Evolutionary conservation across 2,113 vertebrate genomes (phyloP).

Genomic region (Ondatra zibethicus): DNA sequence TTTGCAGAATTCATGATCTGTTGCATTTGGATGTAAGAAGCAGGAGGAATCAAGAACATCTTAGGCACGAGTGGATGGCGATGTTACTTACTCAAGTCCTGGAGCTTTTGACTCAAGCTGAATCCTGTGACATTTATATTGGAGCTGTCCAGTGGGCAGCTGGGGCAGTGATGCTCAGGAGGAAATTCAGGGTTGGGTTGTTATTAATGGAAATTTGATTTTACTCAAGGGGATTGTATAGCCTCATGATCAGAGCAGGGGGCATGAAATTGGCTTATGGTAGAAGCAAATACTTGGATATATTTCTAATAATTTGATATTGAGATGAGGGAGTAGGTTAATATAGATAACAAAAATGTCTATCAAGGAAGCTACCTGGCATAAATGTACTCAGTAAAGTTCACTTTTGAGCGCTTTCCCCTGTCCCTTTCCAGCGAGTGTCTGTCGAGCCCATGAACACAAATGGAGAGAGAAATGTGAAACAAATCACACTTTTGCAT

Average conservation of each 20-base stretch:
- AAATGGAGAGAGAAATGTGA: not conserved
- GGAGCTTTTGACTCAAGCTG: not conserved
- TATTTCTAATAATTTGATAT: constrained; percentile 42
- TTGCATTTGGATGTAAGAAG: not conserved
- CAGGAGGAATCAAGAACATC: not conserved
- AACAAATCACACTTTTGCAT: constrained; percentile 5
- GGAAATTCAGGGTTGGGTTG: not conserved
- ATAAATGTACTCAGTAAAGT: not conserved
- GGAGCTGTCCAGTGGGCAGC: not conserved
- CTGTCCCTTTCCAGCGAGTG: not conserved
- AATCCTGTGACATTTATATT: not conserved
- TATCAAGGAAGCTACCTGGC: not conserved
- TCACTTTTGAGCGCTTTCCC: not conserved
- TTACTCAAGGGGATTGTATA: constrained; percentile 45
- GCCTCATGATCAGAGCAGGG: not conserved
- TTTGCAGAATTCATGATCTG: not conserved
- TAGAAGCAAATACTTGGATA: constrained; percentile 15
- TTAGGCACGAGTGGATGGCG: not conserved
- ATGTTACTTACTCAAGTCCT: not conserved
- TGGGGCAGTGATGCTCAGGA: not conserved
- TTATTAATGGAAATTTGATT: constrained; percentile 7
- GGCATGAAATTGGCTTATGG: not conserved
- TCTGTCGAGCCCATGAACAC: not conserved
- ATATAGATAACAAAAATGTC: not conserved
- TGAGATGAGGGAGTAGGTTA: constrained; percentile 20